Evolutionary conservation across 2,113 vertebrate genomes (phyloP).

Genomic region (Rhadina sibilatrix): DNA sequence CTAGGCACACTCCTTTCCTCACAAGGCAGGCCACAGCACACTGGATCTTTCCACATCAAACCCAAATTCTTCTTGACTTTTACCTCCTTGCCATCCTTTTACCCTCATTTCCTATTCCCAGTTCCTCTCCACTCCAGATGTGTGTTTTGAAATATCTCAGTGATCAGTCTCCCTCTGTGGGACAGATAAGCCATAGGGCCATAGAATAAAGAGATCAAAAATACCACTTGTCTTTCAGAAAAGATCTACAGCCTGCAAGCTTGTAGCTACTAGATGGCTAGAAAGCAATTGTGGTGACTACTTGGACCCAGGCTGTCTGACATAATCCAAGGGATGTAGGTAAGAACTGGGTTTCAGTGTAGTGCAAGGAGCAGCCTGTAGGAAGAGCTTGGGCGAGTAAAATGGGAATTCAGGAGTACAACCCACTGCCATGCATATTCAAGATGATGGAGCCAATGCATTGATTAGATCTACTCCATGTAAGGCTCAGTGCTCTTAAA

Average conservation of each 20-base stretch:
- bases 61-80: not conserved
- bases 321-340: not conserved
- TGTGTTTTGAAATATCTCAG: not conserved
- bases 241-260: not conserved
- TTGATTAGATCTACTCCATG: not conserved
- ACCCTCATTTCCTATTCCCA: not conserved
- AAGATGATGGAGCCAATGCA: not conserved
- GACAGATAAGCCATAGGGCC: not conserved
- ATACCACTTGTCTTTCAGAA: not conserved
- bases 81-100: not conserved
- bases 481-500: not conserved
- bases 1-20: not conserved
- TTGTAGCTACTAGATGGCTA: not conserved
- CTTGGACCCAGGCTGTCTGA: not conserved
- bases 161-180: not conserved
- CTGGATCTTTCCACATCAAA: conserved; percentile 48
- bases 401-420: not conserved
- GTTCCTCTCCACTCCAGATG: not conserved
- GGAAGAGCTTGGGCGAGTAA: not conserved
- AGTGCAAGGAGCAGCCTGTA: not conserved
- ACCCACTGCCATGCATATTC: not conserved
- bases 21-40: not conserved
- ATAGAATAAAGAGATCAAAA: not conserved
- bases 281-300: not conserved
- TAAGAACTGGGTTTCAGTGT: not conserved